A percentile compares a stretch with the other conserved stretches of the same genome.
Conservation (phyloP, 2,888 invertebrate genomes). For the Sericinus montela region DNA sequence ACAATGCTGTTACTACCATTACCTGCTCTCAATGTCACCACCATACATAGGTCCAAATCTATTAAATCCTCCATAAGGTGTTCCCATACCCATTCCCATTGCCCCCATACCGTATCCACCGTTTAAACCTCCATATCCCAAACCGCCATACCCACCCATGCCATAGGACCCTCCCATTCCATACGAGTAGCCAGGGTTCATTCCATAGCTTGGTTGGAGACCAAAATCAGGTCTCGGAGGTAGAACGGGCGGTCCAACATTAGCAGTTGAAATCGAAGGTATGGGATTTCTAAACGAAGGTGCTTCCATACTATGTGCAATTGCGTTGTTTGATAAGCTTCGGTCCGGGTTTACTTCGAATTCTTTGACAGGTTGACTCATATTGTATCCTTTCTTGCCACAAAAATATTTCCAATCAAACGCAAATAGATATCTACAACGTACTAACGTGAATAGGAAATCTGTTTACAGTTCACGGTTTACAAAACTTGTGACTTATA, state of each 20-base stretch:
- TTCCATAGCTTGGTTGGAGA: constrained; percentile 43
- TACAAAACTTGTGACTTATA: too few species aligned
- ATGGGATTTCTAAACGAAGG: constrained; percentile 47
- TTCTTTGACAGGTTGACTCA: constrained; percentile 55
- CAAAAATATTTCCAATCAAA: too few species aligned
- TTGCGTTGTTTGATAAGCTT: constrained; percentile 43
- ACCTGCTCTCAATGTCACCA: constrained; percentile 83
- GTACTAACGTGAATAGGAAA: too few species aligned
- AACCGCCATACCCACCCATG: constrained; percentile 28
- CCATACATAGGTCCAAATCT: constrained; percentile 67
- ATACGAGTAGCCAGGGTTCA: constrained; percentile 36
- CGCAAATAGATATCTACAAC: too few species aligned
- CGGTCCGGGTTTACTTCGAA: constrained; percentile 47
- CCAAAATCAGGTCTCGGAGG: constrained; percentile 57
- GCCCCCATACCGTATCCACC: constrained; percentile 31
- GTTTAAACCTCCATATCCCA: constrained; percentile 29
- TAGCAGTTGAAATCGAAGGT: constrained; percentile 41
- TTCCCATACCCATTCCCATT: constrained; percentile 25
- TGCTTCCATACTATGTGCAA: constrained; percentile 30
- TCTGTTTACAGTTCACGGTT: too few species aligned
- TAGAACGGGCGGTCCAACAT: constrained; percentile 40
- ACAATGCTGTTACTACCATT: constrained; percentile 24
- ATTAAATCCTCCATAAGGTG: constrained; percentile 62
- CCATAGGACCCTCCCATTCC: constrained; percentile 34
- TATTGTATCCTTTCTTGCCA: constrained; percentile 20